Base-by-base conservation (phyloP, 2,113 vertebrate species). In the Chionis minor region DNA sequence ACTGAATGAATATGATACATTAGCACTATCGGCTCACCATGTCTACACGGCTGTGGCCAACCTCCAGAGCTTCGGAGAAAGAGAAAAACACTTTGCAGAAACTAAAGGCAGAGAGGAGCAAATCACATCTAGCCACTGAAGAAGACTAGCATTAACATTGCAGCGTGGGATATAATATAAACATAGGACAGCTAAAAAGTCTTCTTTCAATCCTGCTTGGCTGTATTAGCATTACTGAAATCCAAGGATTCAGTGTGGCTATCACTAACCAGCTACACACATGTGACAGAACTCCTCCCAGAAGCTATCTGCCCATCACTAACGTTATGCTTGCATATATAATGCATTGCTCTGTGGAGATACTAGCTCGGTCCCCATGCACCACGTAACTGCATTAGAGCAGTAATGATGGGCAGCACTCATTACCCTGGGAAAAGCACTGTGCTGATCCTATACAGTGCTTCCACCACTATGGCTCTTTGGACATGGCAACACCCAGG, bases 361-460 rank as follows among this genome's bases (percentile, higher is more conserved):
- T 23, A 72, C 23, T 1, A 19, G 9, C 24, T 83, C 0, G 1
- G 67, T 26, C 2, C n/a, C 8, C 44, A 69, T 28, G 7, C 11
- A 26, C 22, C 20, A 5, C 11, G 44, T 2, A 73, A 20, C 27
- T 61, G 12, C 3, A 1, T 33, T 19, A 28, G 54, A 47, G 32
- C 30, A 66, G 38, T 45, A 66, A 4, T 9, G 42, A 47, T 32
- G 44, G n/a, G 11, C 49, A 44, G 61, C 17, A 3, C 22, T 56
- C 30, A 4, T 81, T n/a, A 40, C 28, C 21, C 28, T 47, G 40
- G 38, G 26, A 93, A 86, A 3, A 52, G 17, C 5, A 24, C 19
- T 0, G 0, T 56, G 16, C 17, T 77, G 47, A 79, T 5, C 6
- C n/a, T 14, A 9, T 21, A 14, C 9, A 35, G 6, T n/a, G 6